Conservation (phyloP, 2,113 vertebrate genomes). For the Amia ocellicauda region DNA sequence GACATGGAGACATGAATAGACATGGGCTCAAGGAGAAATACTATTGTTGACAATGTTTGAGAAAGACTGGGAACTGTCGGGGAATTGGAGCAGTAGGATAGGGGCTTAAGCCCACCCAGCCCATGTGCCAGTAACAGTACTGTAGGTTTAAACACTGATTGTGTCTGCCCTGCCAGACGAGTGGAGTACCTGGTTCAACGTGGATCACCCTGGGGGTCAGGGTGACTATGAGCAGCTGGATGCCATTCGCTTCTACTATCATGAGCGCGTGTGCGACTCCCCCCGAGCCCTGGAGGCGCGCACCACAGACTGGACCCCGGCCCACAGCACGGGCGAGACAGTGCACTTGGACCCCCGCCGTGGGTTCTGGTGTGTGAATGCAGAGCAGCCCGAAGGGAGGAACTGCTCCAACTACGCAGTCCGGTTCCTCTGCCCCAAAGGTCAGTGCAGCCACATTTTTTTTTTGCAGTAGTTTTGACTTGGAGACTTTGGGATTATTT, state of each 20-base stretch:
- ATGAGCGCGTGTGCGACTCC: constrained; percentile 64
- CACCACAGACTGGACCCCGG: constrained; percentile 78
- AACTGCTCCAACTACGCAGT: constrained; percentile 76
- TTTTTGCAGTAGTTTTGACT: no score
- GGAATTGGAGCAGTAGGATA: no score
- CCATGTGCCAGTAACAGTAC: no score
- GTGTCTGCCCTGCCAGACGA: no score
- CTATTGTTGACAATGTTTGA: no score
- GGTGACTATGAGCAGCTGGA: constrained; percentile 84
- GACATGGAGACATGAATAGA: no score
- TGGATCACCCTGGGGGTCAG: constrained; percentile 80
- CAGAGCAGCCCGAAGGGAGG: constrained; percentile 69
- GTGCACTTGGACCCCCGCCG: constrained; percentile 69
- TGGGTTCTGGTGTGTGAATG: constrained; percentile 87
- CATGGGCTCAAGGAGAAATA: no score
- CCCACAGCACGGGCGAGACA: constrained; percentile 68
- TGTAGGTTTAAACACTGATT: no score
- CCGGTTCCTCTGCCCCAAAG: constrained; percentile 77
- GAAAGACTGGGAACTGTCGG: no score
- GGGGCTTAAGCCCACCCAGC: no score
- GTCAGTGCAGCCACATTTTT: constrained; percentile 59
- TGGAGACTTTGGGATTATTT: no score
- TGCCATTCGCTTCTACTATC: constrained; percentile 82
- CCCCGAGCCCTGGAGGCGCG: constrained; percentile 76
- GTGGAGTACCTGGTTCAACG: constrained; percentile 88